These are phyloP conservation scores for Collichthys lucidus DNA, from an alignment of 2,113 vertebrate genomes.

Conservation along the genomic window DNA sequence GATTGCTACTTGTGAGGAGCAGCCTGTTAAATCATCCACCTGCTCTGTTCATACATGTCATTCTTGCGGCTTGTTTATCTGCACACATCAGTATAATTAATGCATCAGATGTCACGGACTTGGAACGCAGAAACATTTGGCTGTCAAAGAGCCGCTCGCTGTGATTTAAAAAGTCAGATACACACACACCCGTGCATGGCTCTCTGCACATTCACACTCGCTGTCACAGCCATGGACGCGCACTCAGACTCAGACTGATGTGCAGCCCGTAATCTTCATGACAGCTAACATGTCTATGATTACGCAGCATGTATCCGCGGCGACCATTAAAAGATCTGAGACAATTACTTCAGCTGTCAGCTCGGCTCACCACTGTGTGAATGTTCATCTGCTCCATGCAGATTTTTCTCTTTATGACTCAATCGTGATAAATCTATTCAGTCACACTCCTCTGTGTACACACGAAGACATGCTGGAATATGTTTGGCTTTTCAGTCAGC, in stretches of 20 bases:
- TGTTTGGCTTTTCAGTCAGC: too few species aligned
- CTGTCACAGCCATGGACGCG: not conserved
- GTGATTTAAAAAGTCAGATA: slow-evolving; percentile 23
- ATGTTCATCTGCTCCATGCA: slow-evolving; percentile 3
- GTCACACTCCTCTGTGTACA: not conserved
- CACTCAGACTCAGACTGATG: slow-evolving; percentile 7
- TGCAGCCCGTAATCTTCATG: slow-evolving; percentile 45
- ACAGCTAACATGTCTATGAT: slow-evolving; percentile 50
- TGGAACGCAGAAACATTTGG: slow-evolving; percentile 3
- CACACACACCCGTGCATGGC: slow-evolving; percentile 3
- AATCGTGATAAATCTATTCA: not conserved
- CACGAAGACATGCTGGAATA: fast-evolving
- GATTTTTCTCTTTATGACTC: not conserved
- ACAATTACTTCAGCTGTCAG: slow-evolving; percentile 45
- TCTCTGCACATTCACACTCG: not conserved
- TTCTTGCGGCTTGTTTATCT: slow-evolving; percentile 11
- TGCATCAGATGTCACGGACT: slow-evolving; percentile 45
- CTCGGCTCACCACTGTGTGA: slow-evolving; percentile 14
- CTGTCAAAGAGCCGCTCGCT: slow-evolving; percentile 39
- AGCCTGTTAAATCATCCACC: slow-evolving; percentile 34
- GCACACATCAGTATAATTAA: slow-evolving; percentile 45
- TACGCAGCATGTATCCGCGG: slow-evolving; percentile 24
- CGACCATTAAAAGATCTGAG: slow-evolving; percentile 32
- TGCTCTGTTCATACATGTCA: slow-evolving; percentile 19
- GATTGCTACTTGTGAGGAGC: not conserved